These are phyloP conservation scores for Sebastes dallii DNA, from an alignment of 2,797 vertebrate species.

Conservation along the genomic window DNA sequence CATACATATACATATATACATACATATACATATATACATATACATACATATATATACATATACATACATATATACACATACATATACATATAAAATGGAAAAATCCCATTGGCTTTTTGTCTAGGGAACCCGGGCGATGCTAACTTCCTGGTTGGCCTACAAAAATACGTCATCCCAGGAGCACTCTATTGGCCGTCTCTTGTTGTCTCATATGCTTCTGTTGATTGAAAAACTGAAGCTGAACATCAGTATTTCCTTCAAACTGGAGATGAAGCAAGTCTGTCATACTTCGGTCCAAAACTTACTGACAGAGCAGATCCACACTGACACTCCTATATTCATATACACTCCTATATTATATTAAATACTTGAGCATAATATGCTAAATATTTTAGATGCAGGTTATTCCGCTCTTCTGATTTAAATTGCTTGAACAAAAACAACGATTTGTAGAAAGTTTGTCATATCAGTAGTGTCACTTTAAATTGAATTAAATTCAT, in stretches of 20 bases:
- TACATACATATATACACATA: too few species aligned
- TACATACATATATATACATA: too few species aligned
- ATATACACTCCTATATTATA: neutral
- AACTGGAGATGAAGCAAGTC: neutral
- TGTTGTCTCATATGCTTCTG: too few species aligned
- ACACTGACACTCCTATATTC: neutral
- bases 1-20: too few species aligned
- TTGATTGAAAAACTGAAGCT: neutral
- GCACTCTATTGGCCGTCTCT: too few species aligned
- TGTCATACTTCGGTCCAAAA: neutral
- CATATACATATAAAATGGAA: too few species aligned
- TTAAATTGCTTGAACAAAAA: neutral
- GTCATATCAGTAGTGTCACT: neutral
- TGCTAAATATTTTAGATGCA: neutral
- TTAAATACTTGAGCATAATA: neutral
- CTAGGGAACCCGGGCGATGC: too few species aligned
- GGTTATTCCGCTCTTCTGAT: neutral
- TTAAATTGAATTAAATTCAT: neutral
- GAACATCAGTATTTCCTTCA: neutral
- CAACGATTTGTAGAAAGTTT: neutral
- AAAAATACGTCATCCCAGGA: too few species aligned
- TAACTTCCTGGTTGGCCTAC: too few species aligned
- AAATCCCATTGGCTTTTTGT: too few species aligned
- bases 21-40: too few species aligned
- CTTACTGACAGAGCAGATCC: neutral